Percentiles rank a stretch among this genome's conserved stretches.
Conservation (phyloP, 2,888 invertebrate species). For the Hedychridium roseum region DNA sequence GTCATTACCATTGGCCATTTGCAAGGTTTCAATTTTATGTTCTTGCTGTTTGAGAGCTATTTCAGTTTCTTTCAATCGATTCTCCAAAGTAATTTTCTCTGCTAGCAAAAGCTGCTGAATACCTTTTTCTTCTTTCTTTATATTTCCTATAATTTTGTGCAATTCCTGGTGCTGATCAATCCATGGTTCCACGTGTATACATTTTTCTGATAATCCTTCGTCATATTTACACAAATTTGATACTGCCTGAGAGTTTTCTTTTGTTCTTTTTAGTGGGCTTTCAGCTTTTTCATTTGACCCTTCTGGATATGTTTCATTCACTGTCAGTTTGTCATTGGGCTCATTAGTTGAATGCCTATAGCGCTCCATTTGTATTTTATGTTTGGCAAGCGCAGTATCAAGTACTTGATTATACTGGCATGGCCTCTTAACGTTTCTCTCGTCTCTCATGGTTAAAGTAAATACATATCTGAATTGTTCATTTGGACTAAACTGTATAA, state of each 20-base stretch:
- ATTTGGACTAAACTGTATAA: constrained; percentile 47
- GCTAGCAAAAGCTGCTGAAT: constrained; percentile 51
- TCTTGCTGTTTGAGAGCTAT: constrained; percentile 65
- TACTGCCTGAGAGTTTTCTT: constrained; percentile 66
- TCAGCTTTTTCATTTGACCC: constrained; percentile 59
- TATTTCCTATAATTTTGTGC: constrained; percentile 63
- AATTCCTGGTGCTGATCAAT: constrained; percentile 63
- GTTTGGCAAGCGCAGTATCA: constrained; percentile 41
- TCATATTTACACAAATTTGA: constrained; percentile 61
- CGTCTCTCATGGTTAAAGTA: constrained; percentile 27
- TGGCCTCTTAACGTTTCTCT: constrained; percentile 33
- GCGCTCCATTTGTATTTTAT: constrained; percentile 47
- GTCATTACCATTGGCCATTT: constrained; percentile 1
- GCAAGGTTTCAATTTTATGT: constrained; percentile 34
- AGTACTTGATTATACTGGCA: constrained; percentile 35
- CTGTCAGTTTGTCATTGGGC: too few relatives aligned
- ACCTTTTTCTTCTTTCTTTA: constrained; percentile 64
- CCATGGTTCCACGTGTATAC: constrained; percentile 64
- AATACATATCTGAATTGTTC: constrained; percentile 46
- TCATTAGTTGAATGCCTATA: too few relatives aligned
- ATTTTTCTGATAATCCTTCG: constrained; percentile 66
- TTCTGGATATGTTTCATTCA: too few relatives aligned
- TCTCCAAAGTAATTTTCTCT: constrained; percentile 57
- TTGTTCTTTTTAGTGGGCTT: constrained; percentile 64
- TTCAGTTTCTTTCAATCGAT: constrained; percentile 58